Conservation (phyloP, 2,797 vertebrate genomes). For the Moxostoma hubbsi region DNA sequence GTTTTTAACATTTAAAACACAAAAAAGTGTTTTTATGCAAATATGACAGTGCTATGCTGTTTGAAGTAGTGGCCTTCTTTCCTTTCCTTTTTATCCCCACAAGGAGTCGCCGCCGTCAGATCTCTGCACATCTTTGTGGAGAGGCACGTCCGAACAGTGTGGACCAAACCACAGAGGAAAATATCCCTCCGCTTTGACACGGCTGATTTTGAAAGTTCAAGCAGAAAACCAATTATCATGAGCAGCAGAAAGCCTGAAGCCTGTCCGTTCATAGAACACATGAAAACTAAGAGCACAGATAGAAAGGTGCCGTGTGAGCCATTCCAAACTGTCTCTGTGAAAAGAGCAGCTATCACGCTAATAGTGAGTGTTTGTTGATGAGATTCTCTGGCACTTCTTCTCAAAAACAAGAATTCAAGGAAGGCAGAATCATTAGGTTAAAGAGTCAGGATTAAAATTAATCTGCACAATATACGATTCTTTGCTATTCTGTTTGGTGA, state of each 20-base stretch:
- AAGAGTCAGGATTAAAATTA: no score
- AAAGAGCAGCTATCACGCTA: constrained; percentile 75
- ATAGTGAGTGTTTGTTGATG: no score
- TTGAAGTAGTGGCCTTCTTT: no score
- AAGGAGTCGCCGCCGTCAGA: neutral
- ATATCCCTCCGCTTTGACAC: constrained; percentile 89
- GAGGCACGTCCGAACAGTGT: constrained; percentile 81
- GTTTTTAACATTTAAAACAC: no score
- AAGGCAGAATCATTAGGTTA: no score
- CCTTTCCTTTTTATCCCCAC: neutral
- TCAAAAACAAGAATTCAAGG: no score
- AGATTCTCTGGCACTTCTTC: no score
- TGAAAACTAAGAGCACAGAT: constrained; percentile 46
- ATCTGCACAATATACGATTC: no score
- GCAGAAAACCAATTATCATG: constrained; percentile 91
- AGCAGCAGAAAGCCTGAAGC: constrained; percentile 85
- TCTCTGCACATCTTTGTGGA: neutral
- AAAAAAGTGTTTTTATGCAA: no score
- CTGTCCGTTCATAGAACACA: constrained; percentile 78
- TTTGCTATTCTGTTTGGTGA: no score
- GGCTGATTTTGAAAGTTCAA: constrained; percentile 93
- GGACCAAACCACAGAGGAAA: constrained; percentile 78
- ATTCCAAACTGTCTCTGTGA: constrained; percentile 74
- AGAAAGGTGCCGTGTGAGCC: constrained; percentile 68
- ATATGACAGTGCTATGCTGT: no score